Evolutionary conservation across 2,797 vertebrate species (phyloP).

Genomic region (Onychomys torridus): DNA sequence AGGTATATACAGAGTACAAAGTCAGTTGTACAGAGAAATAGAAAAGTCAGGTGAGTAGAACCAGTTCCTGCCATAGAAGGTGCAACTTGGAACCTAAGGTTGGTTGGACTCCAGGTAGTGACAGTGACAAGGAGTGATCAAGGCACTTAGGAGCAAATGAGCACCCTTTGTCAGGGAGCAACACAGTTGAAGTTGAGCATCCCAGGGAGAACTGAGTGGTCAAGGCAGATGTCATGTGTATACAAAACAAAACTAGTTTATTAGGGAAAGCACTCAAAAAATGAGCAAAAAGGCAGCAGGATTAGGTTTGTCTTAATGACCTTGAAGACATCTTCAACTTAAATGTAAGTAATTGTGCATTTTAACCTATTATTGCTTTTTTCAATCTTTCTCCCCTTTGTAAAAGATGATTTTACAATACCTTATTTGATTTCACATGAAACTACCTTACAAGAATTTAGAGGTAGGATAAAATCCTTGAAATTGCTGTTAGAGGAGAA

Average conservation of each 20-base stretch:
- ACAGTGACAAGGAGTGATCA: not conserved
- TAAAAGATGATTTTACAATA: not conserved
- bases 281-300: not conserved
- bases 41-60: not conserved
- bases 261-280: not conserved
- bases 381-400: not conserved
- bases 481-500: not conserved
- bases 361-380: not conserved
- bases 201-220: not conserved
- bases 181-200: not conserved
- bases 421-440: not conserved
- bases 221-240: not conserved
- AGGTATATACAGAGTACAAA: not conserved
- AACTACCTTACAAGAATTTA: not conserved
- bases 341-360: not conserved
- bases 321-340: not conserved
- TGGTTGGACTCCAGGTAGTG: not conserved
- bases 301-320: not conserved
- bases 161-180: not conserved
- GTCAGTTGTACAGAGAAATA: not conserved
- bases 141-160: not conserved
- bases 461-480: slow-evolving; percentile 13
- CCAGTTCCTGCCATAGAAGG: not conserved
- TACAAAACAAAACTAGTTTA: not conserved
- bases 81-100: not conserved